Evolutionary conservation across 2,888 invertebrate genomes (phyloP).

Genomic region (Willowsia nigromaculata): DNA sequence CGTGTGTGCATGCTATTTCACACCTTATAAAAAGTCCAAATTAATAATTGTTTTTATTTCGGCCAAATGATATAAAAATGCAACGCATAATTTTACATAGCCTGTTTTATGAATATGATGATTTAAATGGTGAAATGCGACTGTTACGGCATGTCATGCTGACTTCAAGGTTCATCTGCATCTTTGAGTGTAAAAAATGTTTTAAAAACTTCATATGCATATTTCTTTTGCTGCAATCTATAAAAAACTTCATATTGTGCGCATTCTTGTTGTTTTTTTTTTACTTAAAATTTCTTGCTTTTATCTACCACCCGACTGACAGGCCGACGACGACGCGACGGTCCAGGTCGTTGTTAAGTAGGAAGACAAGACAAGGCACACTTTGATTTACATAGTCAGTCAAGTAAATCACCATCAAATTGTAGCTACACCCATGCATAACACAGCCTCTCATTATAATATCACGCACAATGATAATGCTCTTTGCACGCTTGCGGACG

Average conservation of each 20-base stretch:
- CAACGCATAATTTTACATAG: neutral
- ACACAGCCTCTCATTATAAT: constrained; percentile 59
- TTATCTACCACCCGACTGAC: constrained; percentile 40
- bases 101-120: neutral
- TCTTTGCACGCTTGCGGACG: constrained; percentile 12
- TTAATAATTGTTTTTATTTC: constrained; percentile 44
- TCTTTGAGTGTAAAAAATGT: constrained; percentile 35
- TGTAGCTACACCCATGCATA: constrained; percentile 55
- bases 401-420: constrained; percentile 70
- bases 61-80: neutral
- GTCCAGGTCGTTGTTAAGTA: neutral
- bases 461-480: constrained; percentile 38
- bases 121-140: neutral
- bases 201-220: constrained; percentile 1
- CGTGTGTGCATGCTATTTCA: neutral
- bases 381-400: constrained; percentile 64
- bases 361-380: constrained; percentile 21
- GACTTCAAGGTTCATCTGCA: constrained; percentile 45
- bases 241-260: neutral
- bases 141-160: constrained; percentile 36
- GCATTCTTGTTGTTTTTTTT: neutral
- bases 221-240: neutral
- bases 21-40: constrained; percentile 27
- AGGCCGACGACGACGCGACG: constrained; percentile 7
- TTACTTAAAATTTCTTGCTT: neutral